Conservation (phyloP, 1,140 invertebrate species). For the Dendrolimus kikuchii region DNA sequence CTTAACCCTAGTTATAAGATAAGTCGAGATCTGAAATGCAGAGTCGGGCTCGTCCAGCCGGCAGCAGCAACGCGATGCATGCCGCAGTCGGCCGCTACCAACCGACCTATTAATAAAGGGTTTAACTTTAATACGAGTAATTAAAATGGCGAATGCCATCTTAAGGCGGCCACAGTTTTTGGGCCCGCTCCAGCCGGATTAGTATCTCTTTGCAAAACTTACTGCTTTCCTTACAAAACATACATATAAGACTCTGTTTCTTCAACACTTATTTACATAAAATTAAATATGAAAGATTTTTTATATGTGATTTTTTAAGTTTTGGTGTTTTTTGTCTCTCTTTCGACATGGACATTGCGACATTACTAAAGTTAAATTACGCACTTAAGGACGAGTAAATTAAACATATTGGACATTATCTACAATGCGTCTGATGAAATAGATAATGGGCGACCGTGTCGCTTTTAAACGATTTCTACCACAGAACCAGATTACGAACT, state of each 20-base stretch:
- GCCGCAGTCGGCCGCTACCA: conserved; percentile 47
- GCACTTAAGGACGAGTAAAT: too few species aligned
- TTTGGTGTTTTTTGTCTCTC: too few species aligned
- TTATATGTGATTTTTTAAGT: too few species aligned
- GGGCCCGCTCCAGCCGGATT: conserved; percentile 64
- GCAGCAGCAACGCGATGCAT: conserved; percentile 21
- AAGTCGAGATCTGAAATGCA: conserved; percentile 18
- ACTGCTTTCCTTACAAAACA: conserved; percentile 17
- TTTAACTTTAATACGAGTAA: conserved; percentile 64
- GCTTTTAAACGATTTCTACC: too few species aligned
- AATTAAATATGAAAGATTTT: too few species aligned
- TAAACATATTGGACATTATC: too few species aligned
- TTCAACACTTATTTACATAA: too few species aligned
- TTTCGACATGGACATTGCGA: too few species aligned
- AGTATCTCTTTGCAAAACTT: conserved; percentile 40
- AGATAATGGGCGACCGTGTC: too few species aligned
- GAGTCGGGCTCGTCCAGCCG: conserved; percentile 18
- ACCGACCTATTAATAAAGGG: conserved; percentile 70
- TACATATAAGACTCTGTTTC: background rate
- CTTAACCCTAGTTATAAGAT: conserved; percentile 34
- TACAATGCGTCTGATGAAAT: too few species aligned
- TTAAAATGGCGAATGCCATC: conserved; percentile 61
- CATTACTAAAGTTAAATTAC: too few species aligned
- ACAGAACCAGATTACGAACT: too few species aligned
- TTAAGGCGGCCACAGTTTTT: conserved; percentile 69